A percentile compares a stretch with the other conserved stretches of the same genome.
phyloP scores from a whole-genome alignment of 2,888 invertebrate genomes.

The Oligia fasciuncula region DNA sequence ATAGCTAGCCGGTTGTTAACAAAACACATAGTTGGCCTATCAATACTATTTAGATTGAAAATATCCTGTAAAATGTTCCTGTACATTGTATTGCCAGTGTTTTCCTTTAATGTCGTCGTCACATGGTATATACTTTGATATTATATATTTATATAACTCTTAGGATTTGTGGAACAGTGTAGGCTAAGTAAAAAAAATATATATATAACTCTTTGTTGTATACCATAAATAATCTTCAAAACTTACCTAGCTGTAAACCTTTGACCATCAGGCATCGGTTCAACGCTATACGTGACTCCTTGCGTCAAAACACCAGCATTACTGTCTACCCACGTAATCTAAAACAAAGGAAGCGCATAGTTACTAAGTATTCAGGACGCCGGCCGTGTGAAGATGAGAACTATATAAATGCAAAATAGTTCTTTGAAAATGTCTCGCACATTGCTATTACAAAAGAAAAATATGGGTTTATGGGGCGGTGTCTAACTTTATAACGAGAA shows the following conservation, averaged over 20 bases:
- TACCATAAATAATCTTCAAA: background rate
- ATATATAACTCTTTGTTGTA: background rate
- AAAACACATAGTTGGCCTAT: no score
- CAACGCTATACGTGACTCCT: slow-evolving; percentile 94
- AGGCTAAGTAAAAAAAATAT: background rate
- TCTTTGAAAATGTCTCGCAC: slow-evolving; percentile 53
- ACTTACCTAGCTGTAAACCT: slow-evolving; percentile 93
- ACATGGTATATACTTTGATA: background rate
- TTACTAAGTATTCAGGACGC: slow-evolving; percentile 54
- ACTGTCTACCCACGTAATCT: slow-evolving; percentile 98
- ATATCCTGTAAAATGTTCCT: background rate
- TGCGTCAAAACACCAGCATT: slow-evolving; percentile 95
- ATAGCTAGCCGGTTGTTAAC: background rate
- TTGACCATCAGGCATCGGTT: slow-evolving; percentile 94
- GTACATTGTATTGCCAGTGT: background rate
- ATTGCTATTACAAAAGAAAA: slow-evolving; percentile 57
- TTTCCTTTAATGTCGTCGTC: background rate
- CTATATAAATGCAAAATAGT: slow-evolving; percentile 63
- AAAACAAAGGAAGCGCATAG: slow-evolving; percentile 67
- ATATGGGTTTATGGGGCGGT: slow-evolving; percentile 44
- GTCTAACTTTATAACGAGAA: slow-evolving; percentile 43
- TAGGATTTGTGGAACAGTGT: background rate
- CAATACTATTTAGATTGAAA: background rate
- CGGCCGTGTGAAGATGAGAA: slow-evolving; percentile 50
- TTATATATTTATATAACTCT: background rate